Conservation (phyloP, 2,888 invertebrate species). For the Phaedon cochleariae region DNA sequence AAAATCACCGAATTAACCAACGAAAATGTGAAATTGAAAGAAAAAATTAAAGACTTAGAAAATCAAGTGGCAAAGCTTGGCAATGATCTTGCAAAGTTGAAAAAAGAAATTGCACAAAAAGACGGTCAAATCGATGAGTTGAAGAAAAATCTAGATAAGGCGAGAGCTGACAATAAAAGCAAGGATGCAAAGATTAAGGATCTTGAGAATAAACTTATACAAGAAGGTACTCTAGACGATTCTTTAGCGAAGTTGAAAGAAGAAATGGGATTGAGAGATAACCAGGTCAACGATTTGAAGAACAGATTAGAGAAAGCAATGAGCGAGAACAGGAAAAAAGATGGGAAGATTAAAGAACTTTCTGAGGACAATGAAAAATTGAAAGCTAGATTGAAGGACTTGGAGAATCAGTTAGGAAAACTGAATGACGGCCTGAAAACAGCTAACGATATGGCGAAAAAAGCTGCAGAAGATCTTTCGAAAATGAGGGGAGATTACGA, state of each 20-base stretch:
- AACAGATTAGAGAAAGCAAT: conserved; percentile 26
- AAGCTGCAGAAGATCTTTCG: conserved; percentile 12
- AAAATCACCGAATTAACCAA: conserved; percentile 4
- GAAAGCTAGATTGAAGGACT: conserved; percentile 24
- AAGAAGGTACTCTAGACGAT: conserved; percentile 19
- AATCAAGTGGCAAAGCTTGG: conserved; percentile 16
- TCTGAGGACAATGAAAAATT: conserved; percentile 34
- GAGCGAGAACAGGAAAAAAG: conserved; percentile 22
- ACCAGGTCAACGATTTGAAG: conserved; percentile 24
- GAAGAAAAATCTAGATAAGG: conserved; percentile 25
- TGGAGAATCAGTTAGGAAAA: conserved; percentile 32
- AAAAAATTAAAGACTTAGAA: conserved; percentile 22
- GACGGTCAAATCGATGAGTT: conserved; percentile 27
- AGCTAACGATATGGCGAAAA: conserved; percentile 27
- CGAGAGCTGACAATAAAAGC: conserved; percentile 23
- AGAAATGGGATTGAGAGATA: conserved; percentile 21
- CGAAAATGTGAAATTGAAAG: conserved; percentile 24
- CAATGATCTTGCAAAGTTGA: conserved; percentile 26
- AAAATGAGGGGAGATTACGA: conserved; percentile 9
- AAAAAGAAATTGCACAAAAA: conserved; percentile 20
- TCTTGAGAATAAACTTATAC: background rate
- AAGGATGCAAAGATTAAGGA: conserved; percentile 21
- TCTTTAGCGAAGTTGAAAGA: conserved; percentile 25
- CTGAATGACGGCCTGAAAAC: conserved; percentile 31
- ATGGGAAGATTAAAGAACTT: conserved; percentile 12